A percentile compares a stretch with the other conserved stretches of the same genome.
Conservation (phyloP, 2,113 vertebrate genomes). For the Entosphenus tridentatus region DNA sequence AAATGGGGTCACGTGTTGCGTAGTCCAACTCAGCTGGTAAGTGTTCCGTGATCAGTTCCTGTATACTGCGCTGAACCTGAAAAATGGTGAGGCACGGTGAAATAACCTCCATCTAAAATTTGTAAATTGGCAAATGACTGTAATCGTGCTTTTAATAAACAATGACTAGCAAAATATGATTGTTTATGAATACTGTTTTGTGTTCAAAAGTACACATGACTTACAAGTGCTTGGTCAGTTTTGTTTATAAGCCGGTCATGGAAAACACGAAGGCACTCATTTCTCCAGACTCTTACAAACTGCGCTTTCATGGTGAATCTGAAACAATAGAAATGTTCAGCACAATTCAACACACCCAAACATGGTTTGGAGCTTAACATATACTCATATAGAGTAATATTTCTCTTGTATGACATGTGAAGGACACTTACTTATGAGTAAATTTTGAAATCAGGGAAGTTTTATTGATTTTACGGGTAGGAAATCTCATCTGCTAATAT, state of each 20-base stretch:
- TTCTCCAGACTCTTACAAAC: constrained; percentile 85
- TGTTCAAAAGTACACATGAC: constrained; percentile 11
- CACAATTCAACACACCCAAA: background rate
- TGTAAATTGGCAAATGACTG: background rate
- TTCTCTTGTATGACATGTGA: background rate
- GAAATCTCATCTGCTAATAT: background rate
- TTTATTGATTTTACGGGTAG: background rate
- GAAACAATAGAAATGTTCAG: background rate
- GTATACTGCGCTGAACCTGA: constrained; percentile 55
- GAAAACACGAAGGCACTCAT: constrained; percentile 83
- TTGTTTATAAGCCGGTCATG: constrained; percentile 69
- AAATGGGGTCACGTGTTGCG: constrained; percentile 50
- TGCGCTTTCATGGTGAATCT: constrained; percentile 51
- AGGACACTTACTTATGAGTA: background rate
- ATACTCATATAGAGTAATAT: background rate
- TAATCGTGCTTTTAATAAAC: background rate
- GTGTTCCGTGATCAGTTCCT: constrained; percentile 30
- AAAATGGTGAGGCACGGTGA: background rate
- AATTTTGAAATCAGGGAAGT: background rate
- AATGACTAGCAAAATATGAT: background rate
- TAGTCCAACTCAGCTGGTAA: constrained; percentile 31
- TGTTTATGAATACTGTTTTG: background rate
- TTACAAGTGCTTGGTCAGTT: constrained; percentile 52
- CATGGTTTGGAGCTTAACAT: background rate
- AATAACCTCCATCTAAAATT: background rate